A percentile compares a stretch with the other conserved stretches of the same genome.
Evolutionary conservation across 2,113 vertebrate species (phyloP).

Genomic region (Empidonax alnorum): DNA sequence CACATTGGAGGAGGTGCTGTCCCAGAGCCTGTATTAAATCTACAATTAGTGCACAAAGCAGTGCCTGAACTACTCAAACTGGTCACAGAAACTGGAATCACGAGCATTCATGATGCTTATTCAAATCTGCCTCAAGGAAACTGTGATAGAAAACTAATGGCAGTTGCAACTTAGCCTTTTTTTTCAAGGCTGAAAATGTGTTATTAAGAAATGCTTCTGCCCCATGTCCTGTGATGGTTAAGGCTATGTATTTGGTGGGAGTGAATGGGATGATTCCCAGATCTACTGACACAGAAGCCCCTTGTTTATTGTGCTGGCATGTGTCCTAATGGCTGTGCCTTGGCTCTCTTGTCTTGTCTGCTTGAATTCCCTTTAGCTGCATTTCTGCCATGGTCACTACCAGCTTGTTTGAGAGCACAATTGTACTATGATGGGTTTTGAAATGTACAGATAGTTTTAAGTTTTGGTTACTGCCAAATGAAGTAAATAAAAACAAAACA

Average conservation of each 20-base stretch:
- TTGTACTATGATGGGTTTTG: neutral
- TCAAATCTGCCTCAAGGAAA: neutral
- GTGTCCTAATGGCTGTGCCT: neutral
- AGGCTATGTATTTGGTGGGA: neutral
- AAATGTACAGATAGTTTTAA: neutral
- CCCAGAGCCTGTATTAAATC: neutral
- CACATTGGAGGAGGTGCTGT: neutral
- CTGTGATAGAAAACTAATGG: neutral
- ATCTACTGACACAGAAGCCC: neutral
- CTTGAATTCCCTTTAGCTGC: neutral
- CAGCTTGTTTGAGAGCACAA: neutral
- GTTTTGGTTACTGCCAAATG: neutral
- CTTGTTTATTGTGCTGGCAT: neutral
- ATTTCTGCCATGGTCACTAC: neutral
- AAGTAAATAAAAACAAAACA: neutral
- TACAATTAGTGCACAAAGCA: neutral
- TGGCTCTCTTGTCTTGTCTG: neutral
- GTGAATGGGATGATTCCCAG: neutral
- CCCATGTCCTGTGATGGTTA: neutral
- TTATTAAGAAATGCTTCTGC: neutral
- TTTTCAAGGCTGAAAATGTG: neutral
- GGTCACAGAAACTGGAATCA: neutral
- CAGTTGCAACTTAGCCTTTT: neutral
- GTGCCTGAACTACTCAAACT: neutral
- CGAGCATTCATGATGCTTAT: neutral